A percentile compares a stretch with the other conserved stretches of the same genome.
Evolutionary conservation across 2,888 invertebrate species (phyloP).

Genomic region (Drosophila gaucha): DNA sequence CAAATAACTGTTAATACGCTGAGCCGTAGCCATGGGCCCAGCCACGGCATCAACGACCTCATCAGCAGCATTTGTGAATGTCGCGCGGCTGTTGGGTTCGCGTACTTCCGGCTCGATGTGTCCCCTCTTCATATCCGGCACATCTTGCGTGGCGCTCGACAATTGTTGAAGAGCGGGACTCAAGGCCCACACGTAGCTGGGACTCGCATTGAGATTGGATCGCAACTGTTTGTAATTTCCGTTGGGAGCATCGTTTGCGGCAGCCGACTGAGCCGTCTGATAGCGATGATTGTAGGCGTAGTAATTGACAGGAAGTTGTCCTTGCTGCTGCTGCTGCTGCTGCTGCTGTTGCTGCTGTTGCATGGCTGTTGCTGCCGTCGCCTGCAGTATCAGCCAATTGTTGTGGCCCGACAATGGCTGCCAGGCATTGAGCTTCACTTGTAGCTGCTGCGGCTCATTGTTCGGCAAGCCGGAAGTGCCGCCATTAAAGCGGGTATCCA

Average conservation of each 20-base stretch:
- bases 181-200: conserved; percentile 66
- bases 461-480: conserved; percentile 46
- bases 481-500: conserved; percentile 54
- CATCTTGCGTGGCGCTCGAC: conserved; percentile 28
- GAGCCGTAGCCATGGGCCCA: conserved; percentile 15
- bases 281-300: conserved; percentile 77
- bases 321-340: conserved; percentile 19
- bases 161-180: conserved; percentile 59
- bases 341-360: background rate
- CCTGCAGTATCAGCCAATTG: conserved; percentile 78
- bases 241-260: conserved; percentile 24
- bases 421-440: conserved; percentile 69
- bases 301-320: conserved; percentile 73
- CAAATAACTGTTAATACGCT: conserved; percentile 52
- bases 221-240: conserved; percentile 77
- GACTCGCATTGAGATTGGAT: conserved; percentile 37
- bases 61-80: conserved; percentile 37
- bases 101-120: conserved; percentile 46
- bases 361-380: conserved; percentile 60
- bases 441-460: conserved; percentile 38
- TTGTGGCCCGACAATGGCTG: conserved; percentile 65
- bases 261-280: conserved; percentile 33
- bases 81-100: conserved; percentile 16
- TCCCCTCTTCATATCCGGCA: conserved; percentile 28
- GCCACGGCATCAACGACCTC: conserved; percentile 16